Evolutionary conservation across 2,797 vertebrate genomes (phyloP).

Genomic region (Pagetopsis macropterus): DNA sequence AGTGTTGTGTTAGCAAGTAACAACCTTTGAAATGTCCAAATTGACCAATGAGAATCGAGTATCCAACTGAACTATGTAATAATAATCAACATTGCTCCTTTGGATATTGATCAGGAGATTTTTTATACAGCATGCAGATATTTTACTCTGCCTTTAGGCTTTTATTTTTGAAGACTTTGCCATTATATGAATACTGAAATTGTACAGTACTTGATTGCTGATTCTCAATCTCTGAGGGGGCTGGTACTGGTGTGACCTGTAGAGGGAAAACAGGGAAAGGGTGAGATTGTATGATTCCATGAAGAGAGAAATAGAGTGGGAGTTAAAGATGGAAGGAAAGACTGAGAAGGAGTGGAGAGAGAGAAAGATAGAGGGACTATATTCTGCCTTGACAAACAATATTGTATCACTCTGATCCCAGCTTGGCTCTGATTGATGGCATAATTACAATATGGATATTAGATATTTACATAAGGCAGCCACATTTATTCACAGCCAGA

Average conservation of each 20-base stretch:
- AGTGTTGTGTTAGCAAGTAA: too few species aligned
- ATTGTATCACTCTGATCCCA: constrained; percentile 62
- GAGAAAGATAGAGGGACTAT: constrained; percentile 14
- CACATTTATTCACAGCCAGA: constrained; percentile 52
- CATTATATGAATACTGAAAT: not conserved
- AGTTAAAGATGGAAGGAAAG: constrained; percentile 27
- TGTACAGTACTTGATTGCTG: not conserved
- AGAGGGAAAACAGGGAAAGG: not conserved
- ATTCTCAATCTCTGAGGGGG: not conserved
- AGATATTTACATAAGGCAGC: constrained; percentile 65
- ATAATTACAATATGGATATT: constrained; percentile 71
- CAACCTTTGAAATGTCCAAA: too few species aligned
- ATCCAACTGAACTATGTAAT: too few species aligned
- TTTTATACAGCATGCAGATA: not conserved
- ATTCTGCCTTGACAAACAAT: constrained; percentile 58
- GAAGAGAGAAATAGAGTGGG: constrained; percentile 19
- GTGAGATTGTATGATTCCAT: not conserved
- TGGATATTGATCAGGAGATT: too few species aligned
- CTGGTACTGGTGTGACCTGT: constrained; percentile 3
- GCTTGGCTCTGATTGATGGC: constrained; percentile 67
- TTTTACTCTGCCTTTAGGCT: not conserved
- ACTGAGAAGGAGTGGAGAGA: constrained; percentile 11
- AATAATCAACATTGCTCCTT: too few species aligned
- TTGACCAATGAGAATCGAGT: too few species aligned
- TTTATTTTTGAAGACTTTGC: not conserved